Percentiles rank a stretch among this genome's conserved stretches.
phyloP scores from a whole-genome alignment of 2,888 invertebrate genomes.

The Salticus scenicus region DNA sequence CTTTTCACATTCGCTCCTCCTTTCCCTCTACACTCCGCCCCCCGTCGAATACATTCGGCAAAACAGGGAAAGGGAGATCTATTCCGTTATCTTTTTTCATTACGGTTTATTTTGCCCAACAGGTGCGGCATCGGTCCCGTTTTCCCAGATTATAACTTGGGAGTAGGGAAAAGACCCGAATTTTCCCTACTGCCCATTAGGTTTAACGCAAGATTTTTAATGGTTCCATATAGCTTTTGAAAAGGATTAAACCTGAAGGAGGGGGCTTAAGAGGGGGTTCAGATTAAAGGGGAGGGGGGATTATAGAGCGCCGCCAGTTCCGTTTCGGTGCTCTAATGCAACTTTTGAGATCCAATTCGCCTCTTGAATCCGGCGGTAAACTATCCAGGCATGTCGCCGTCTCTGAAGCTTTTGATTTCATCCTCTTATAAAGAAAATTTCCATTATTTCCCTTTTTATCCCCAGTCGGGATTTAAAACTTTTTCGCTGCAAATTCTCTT shows the following conservation, averaged over 20 bases:
- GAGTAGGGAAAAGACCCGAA: not conserved
- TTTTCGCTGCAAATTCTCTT: no score
- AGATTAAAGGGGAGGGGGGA: not conserved
- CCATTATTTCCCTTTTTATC: not conserved
- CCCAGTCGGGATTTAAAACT: not conserved
- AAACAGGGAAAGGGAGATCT: not conserved
- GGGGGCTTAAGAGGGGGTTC: not conserved
- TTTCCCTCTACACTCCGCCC: not conserved
- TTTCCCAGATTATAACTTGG: constrained; percentile 35
- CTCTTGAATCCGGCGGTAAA: not conserved
- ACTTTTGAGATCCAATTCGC: not conserved
- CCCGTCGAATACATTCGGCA: constrained; percentile 16
- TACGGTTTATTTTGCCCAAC: constrained; percentile 17
- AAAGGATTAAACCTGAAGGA: not conserved
- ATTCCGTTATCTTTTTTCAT: constrained; percentile 20
- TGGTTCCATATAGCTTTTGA: not conserved
- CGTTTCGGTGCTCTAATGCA: constrained; percentile 19
- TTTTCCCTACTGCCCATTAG: constrained; percentile 20
- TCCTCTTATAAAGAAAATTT: not conserved
- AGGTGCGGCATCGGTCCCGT: constrained; percentile 3
- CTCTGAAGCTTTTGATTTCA: not conserved
- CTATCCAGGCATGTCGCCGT: not conserved
- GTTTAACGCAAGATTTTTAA: constrained; percentile 11
- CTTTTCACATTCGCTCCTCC: constrained; percentile 10
- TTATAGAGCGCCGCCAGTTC: constrained; percentile 16